These are phyloP conservation scores for Xestia rhomboidea DNA, from an alignment of 2,888 invertebrate genomes.

Conservation along the genomic window DNA sequence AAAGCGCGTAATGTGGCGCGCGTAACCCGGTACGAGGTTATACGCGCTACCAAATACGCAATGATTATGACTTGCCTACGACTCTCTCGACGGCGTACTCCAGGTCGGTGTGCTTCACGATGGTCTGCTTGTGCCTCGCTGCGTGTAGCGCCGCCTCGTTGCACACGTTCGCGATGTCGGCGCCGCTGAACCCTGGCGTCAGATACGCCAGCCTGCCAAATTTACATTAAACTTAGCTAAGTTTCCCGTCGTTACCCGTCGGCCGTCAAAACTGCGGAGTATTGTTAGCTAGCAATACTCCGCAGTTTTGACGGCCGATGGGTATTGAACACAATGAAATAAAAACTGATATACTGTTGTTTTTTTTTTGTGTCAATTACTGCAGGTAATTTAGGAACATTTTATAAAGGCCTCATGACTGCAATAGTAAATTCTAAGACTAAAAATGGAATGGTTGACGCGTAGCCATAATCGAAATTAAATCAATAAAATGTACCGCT, in stretches of 20 bases:
- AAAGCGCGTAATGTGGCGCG: not conserved
- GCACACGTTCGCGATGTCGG: constrained; percentile 99
- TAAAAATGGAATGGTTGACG: not conserved
- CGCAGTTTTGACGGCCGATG: not conserved
- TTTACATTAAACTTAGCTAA: no score
- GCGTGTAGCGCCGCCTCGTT: constrained; percentile 99
- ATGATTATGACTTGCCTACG: constrained; percentile 91
- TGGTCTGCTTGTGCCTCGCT: constrained; percentile 94
- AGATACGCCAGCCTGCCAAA: constrained; percentile 90
- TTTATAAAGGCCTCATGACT: not conserved
- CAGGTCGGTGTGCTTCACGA: constrained; percentile 93
- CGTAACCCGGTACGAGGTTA: not conserved
- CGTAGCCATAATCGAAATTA: not conserved
- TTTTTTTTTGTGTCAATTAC: not conserved
- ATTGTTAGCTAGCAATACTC: not conserved
- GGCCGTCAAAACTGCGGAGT: no score
- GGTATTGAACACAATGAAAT: not conserved
- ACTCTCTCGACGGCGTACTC: constrained; percentile 98
- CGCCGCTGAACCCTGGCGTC: constrained; percentile 98
- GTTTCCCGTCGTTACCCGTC: no score
- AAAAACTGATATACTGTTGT: not conserved
- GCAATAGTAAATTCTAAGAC: not conserved
- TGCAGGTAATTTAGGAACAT: not conserved
- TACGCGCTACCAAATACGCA: not conserved
- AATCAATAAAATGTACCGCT: not conserved